These are phyloP conservation scores for Gavialis gangeticus DNA, from an alignment of 2,113 vertebrate genomes.

Conservation along the genomic window DNA sequence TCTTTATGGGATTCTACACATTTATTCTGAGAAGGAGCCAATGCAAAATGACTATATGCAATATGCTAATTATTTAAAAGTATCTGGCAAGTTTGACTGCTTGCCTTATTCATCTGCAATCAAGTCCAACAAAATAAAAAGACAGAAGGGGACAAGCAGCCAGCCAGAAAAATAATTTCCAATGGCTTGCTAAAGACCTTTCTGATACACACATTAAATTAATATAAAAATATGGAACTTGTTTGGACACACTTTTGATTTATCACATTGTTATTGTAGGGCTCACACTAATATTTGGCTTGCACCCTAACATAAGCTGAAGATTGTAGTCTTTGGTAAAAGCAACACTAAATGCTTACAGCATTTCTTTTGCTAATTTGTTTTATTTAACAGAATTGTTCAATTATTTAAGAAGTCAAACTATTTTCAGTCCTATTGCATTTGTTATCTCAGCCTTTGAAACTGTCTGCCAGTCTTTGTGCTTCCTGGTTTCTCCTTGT, in stretches of 20 bases:
- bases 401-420: conserved; percentile 27
- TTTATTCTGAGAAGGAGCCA: conserved; percentile 1
- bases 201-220: neutral
- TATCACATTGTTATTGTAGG: fast-evolving
- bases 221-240: neutral
- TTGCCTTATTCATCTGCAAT: conserved; percentile 38
- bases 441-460: neutral
- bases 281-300: neutral
- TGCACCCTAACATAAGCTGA: conserved; percentile 12
- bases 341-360: neutral
- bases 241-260: neutral
- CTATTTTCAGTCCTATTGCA: neutral
- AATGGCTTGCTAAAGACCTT: conserved; percentile 34
- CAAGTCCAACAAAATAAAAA: conserved; percentile 13
- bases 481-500: neutral
- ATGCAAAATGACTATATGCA: conserved; percentile 11
- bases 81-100: conserved; percentile 24
- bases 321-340: neutral
- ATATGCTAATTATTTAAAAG: conserved; percentile 37
- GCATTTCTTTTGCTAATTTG: neutral
- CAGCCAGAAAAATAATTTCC: conserved; percentile 49
- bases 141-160: neutral
- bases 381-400: neutral
- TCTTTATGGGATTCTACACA: neutral
- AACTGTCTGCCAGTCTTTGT: neutral